These are phyloP conservation scores for Columbina picui DNA, from an alignment of 2,113 vertebrate genomes.

Conservation along the genomic window DNA sequence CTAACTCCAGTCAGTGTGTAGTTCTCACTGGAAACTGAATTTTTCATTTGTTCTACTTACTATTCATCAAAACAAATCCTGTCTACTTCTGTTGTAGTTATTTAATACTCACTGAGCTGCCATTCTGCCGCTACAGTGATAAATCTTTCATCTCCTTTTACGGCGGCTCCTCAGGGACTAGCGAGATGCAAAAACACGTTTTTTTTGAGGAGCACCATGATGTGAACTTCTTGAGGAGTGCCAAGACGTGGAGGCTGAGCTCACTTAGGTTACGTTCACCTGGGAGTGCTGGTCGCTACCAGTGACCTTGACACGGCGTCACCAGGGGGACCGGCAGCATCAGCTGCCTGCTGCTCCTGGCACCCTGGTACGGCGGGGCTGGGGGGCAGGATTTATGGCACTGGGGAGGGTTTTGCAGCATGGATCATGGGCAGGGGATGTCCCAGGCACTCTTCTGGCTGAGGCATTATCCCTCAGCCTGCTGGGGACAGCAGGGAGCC, in stretches of 20 bases:
- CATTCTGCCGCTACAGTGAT: background rate
- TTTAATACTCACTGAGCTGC: conserved; percentile 36
- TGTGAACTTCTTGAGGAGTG: background rate
- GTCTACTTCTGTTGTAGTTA: conserved; percentile 43
- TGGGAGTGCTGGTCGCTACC: background rate
- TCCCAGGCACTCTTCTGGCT: background rate
- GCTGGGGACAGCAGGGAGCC: background rate
- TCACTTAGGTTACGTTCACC: background rate
- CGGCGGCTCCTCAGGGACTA: background rate
- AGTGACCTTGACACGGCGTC: background rate
- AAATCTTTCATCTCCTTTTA: conserved; percentile 60
- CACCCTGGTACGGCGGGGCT: background rate
- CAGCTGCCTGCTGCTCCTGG: background rate
- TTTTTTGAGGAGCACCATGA: background rate
- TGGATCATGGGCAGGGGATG: background rate
- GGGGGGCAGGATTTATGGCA: background rate
- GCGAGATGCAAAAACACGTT: background rate
- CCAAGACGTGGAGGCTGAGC: background rate
- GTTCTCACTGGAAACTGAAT: conserved; percentile 8
- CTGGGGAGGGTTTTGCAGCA: background rate
- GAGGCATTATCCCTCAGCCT: background rate
- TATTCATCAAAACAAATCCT: conserved; percentile 48
- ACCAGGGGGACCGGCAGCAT: background rate
- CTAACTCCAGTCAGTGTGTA: background rate
- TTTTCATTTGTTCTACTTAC: conserved; percentile 41